Conservation (phyloP, 2,113 vertebrate genomes). For the Beaufortia kweichowensis region DNA sequence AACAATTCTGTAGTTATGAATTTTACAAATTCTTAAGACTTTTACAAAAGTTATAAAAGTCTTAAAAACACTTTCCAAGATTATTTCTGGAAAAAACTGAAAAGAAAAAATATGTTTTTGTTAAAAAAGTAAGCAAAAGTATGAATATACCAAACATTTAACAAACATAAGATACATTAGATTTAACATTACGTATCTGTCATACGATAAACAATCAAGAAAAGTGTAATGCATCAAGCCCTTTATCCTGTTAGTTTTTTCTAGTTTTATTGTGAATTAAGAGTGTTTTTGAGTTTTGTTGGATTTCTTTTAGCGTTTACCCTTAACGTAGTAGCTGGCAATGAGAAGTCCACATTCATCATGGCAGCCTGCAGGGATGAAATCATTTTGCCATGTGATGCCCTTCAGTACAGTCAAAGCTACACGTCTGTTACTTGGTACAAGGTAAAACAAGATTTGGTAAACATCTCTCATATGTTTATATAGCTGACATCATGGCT, state of each 20-base stretch:
- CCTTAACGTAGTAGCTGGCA: background rate
- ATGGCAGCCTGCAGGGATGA: background rate
- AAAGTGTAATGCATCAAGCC: background rate
- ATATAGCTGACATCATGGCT: background rate
- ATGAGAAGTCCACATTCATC: background rate
- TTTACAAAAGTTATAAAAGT: too few relatives aligned
- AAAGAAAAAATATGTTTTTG: too few relatives aligned
- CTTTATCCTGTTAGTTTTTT: background rate
- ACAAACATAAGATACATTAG: background rate
- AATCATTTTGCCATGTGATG: background rate
- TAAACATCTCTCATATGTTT: background rate
- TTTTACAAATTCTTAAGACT: too few relatives aligned
- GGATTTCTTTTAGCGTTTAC: background rate
- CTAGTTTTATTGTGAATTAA: background rate
- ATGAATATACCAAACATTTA: too few relatives aligned
- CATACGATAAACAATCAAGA: background rate
- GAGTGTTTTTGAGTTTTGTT: background rate
- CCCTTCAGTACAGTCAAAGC: background rate
- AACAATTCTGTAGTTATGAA: too few relatives aligned
- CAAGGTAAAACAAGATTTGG: slow-evolving; percentile 21
- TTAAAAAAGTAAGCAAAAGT: too few relatives aligned
- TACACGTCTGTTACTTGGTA: slow-evolving; percentile 33
- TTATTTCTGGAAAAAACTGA: too few relatives aligned
- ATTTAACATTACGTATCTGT: background rate
- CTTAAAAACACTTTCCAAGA: too few relatives aligned